phyloP scores from a whole-genome alignment of 64 coral and sea anemone genomes.

The Actinia tenebrosa region DNA sequence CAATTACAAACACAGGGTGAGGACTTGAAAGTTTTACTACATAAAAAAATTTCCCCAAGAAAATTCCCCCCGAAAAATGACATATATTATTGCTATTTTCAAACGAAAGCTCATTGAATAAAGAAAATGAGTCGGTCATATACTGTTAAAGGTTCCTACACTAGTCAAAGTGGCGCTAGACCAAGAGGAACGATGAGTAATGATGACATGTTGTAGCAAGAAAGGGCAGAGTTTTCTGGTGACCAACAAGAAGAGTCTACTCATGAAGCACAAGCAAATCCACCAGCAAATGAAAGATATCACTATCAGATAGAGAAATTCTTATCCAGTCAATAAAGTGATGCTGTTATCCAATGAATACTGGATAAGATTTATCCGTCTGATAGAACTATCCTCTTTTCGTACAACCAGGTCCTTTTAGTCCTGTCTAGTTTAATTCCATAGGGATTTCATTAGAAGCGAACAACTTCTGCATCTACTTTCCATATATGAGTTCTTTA shows the following conservation, averaged over 20 bases:
- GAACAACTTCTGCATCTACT: background rate
- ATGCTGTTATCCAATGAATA: too few species aligned
- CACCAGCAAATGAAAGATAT: background rate
- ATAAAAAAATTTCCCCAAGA: too few species aligned
- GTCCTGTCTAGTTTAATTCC: too few species aligned
- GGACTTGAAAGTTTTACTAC: background rate
- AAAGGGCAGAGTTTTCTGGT: background rate
- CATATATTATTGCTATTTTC: background rate
- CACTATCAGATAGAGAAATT: too few species aligned
- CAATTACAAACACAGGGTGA: background rate
- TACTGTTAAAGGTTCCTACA: background rate
- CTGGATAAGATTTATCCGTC: too few species aligned
- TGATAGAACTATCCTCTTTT: too few species aligned
- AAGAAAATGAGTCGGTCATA: constrained; percentile 9
- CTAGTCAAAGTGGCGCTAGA: background rate
- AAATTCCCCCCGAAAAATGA: background rate
- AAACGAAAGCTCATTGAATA: background rate
- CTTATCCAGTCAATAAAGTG: too few species aligned
- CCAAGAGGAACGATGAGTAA: background rate
- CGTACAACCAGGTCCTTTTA: too few species aligned
- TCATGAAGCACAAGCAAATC: background rate
- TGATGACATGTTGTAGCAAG: background rate
- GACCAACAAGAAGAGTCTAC: background rate
- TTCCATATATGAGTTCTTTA: background rate
- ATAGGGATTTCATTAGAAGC: too few species aligned